These are phyloP conservation scores for Prunella himalayana DNA, from an alignment of 2,113 vertebrate species.

Conservation along the genomic window DNA sequence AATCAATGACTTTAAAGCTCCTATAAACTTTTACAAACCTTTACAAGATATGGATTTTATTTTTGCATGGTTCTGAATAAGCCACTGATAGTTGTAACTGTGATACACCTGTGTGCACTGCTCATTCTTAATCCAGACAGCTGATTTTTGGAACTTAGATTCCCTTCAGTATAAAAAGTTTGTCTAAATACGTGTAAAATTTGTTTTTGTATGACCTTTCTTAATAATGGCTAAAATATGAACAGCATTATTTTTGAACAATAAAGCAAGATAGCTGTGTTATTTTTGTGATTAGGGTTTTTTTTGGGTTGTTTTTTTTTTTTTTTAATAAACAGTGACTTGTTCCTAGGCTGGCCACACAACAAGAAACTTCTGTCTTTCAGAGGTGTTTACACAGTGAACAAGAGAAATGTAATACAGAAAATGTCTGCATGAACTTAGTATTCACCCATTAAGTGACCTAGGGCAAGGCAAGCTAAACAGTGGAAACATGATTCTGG, in stretches of 20 bases:
- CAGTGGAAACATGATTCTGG: background rate
- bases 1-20: background rate
- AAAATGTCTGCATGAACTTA: background rate
- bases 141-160: background rate
- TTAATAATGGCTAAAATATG: background rate
- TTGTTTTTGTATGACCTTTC: background rate
- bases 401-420: background rate
- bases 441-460: background rate
- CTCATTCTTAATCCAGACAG: background rate
- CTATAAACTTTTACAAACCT: background rate
- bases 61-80: background rate
- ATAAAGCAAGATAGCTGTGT: background rate
- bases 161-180: background rate
- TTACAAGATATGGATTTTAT: background rate
- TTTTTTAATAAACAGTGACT: background rate
- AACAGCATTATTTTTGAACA: background rate
- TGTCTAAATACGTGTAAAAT: background rate
- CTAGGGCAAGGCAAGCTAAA: background rate
- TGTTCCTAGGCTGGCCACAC: background rate
- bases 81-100: background rate
- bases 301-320: background rate
- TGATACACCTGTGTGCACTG: background rate
- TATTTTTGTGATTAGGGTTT: background rate
- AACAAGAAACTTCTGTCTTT: background rate
- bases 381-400: background rate